phyloP scores from a whole-genome alignment of 2,797 vertebrate species.

The Carduelis carduelis region DNA sequence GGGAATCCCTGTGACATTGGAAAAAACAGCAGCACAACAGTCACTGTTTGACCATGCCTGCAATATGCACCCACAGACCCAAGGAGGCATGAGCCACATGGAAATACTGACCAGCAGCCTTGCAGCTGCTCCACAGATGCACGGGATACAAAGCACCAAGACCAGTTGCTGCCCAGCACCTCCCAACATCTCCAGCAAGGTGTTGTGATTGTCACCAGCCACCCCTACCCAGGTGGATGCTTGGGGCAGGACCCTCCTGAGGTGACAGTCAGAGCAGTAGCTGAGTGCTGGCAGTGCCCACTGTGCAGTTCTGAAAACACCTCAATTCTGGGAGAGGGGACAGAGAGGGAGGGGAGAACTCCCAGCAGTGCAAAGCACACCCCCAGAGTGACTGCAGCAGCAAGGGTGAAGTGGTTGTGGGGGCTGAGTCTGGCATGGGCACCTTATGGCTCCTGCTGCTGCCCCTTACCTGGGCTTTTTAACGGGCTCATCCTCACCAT shows the following conservation, averaged over 20 bases:
- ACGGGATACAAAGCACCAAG: accelerated
- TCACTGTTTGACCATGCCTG: neutral
- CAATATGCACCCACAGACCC: neutral
- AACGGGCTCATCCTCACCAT: conserved; percentile 90
- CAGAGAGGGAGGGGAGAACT: neutral
- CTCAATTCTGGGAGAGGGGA: neutral
- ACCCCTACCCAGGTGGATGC: neutral
- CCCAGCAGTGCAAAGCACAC: neutral
- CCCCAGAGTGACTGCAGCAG: neutral
- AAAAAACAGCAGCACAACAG: neutral
- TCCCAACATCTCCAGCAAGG: neutral
- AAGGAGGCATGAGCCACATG: accelerated
- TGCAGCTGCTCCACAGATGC: neutral
- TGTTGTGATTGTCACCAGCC: neutral
- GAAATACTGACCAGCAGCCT: neutral
- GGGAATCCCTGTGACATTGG: neutral
- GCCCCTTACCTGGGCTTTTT: conserved; percentile 90
- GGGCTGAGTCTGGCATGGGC: neutral
- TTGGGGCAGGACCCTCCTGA: neutral
- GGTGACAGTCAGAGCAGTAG: neutral
- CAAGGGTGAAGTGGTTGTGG: neutral
- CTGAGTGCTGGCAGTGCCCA: neutral
- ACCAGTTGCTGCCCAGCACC: neutral
- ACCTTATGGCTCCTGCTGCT: neutral
- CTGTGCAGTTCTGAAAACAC: neutral